phyloP scores from a whole-genome alignment of 2,797 vertebrate species.

The Hephaestus fuliginosus region DNA sequence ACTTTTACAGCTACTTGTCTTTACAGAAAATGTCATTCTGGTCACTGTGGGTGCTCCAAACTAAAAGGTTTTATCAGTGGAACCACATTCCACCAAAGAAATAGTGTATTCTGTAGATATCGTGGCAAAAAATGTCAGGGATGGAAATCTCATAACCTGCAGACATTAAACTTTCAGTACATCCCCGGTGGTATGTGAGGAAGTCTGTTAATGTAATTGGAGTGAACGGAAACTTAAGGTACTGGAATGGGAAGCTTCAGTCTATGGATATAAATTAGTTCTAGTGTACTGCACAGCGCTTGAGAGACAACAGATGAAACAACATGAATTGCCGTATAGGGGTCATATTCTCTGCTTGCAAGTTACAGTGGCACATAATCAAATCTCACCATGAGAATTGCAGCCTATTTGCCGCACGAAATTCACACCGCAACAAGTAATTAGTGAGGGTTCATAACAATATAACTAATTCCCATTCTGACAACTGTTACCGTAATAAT shows the following conservation, averaged over 20 bases:
- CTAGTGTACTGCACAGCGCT: conserved; percentile 42
- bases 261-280: conserved; percentile 30
- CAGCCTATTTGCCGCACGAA: conserved; percentile 54
- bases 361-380: conserved; percentile 51
- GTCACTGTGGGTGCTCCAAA: not conserved
- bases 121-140: not conserved
- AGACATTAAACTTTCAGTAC: not conserved
- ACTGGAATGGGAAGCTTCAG: conserved; percentile 21
- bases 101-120: not conserved
- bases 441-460: conserved; percentile 46
- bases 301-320: conserved; percentile 20
- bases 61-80: not conserved
- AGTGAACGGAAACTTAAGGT: conserved; percentile 21
- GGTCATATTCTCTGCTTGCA: conserved; percentile 41
- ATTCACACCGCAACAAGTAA: conserved; percentile 59
- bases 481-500: conserved; percentile 58
- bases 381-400: conserved; percentile 49
- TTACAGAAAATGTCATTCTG: conserved; percentile 6
- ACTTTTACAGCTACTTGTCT: not conserved
- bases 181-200: not conserved
- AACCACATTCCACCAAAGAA: conserved; percentile 17
- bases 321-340: conserved; percentile 37
- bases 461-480: conserved; percentile 53
- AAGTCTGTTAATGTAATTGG: not conserved
- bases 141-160: conserved; percentile 1